These are phyloP conservation scores for Chouioia cunea DNA, from an alignment of 2,888 invertebrate genomes.

Conservation along the genomic window DNA sequence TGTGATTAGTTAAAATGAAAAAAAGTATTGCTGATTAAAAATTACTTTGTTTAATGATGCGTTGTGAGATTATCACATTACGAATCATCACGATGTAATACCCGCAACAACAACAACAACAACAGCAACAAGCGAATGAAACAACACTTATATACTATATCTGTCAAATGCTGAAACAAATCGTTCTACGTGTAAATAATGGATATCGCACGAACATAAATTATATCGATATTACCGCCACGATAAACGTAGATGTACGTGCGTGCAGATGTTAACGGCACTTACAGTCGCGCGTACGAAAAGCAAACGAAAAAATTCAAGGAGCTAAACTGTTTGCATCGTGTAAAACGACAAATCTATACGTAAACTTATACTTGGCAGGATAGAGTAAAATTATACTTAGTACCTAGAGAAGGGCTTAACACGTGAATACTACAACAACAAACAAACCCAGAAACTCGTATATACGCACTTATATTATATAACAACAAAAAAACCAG, in stretches of 20 bases:
- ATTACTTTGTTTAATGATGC: constrained; percentile 32
- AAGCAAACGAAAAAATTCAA: too few relatives aligned
- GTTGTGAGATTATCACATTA: constrained; percentile 23
- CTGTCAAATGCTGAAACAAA: constrained; percentile 4
- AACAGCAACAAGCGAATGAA: constrained; percentile 15
- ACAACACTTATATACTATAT: constrained; percentile 17
- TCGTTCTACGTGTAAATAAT: constrained; percentile 31
- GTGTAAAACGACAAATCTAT: constrained; percentile 29
- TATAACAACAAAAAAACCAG: constrained; percentile 1
- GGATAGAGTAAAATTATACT: constrained; percentile 19
- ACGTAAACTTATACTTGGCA: constrained; percentile 38
- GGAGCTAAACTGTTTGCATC: neutral
- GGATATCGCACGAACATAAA: neutral
- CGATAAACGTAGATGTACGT: constrained; percentile 23
- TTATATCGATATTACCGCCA: constrained; percentile 21
- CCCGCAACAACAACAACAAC: constrained; percentile 15
- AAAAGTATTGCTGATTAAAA: constrained; percentile 39
- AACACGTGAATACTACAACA: constrained; percentile 25
- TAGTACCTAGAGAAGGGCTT: constrained; percentile 28
- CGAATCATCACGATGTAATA: neutral
- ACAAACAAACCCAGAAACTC: constrained; percentile 8
- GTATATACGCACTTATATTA: constrained; percentile 7
- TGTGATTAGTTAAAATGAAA: constrained; percentile 40
- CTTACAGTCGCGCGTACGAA: too few relatives aligned
- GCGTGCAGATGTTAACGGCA: constrained; percentile 11